Base-by-base conservation (phyloP, 2,888 invertebrate genomes). In the Dynastes hyllus region DNA sequence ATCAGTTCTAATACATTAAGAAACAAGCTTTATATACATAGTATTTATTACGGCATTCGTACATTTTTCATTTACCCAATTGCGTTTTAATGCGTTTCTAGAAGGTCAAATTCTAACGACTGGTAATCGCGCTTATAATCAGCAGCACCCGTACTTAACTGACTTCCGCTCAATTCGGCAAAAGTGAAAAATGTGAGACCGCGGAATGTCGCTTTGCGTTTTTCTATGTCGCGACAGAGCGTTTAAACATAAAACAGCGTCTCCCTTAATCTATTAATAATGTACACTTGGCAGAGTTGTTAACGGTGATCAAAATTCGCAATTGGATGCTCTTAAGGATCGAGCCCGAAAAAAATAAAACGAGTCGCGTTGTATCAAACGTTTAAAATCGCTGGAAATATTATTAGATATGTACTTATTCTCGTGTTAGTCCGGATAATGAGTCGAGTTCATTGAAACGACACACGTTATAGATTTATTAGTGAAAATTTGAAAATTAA, bases 201-300 rank as follows among this genome's bases (percentile, higher is more conserved):
- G 27, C 29, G 3, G 63, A 9, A 51, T 9, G 40, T 50, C 9
- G 51, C 16, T 16, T 40, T 22, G 69, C 29, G 29, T 4, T 27
- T 50, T 9, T 58, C 8, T 22, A 58, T 8, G 55, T 58, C 16
- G 16, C 53, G 16, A 5, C 55, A 58, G 22, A 22, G 2, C 55
- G 22, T 53, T 53, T n/a, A 6, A 16, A 16, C 53, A 53, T 16
- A 61, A 75, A 75, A 22, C 61, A n/a, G n/a, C 37, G 45, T 22
- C 45, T 40, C n/a, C 40, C 45, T 16, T 27, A 50, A 75, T 75
- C 73, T 75, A 75, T 75, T 63, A 75, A 75, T 75, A 75, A 75
- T 37, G 61, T n/a, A 63, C 45, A 16, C 61, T 75, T 75, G 73
- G 73, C 73, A 75, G 45, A 75, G 61, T 61, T 61, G 63, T 61